These are phyloP conservation scores for Oscheius sp. DNA, from an alignment of 2,888 invertebrate genomes.

Conservation along the genomic window DNA sequence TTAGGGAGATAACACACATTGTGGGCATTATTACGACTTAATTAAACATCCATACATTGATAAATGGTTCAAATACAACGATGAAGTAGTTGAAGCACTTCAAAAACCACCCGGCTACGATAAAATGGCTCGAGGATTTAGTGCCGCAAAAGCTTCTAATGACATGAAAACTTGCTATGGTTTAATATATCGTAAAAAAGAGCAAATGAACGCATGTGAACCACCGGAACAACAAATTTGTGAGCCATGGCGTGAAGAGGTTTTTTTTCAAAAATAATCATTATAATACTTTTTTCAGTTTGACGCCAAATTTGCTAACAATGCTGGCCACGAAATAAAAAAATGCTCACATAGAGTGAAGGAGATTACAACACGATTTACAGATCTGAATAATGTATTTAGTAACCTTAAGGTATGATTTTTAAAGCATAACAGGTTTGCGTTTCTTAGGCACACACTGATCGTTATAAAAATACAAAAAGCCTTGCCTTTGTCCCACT, in stretches of 20 bases:
- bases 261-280: neutral
- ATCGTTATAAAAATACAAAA: slow-evolving; percentile 44
- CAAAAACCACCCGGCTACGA: slow-evolving; percentile 54
- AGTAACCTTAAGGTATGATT: slow-evolving; percentile 43
- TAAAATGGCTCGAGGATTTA: neutral
- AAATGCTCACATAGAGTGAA: slow-evolving; percentile 45
- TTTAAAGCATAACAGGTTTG: neutral
- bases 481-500: slow-evolving; percentile 64
- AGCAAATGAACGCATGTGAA: neutral
- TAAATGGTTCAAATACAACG: slow-evolving; percentile 81
- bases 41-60: slow-evolving; percentile 76
- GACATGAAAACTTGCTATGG: slow-evolving; percentile 42
- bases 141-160: slow-evolving; percentile 12
- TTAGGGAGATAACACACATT: slow-evolving; percentile 79
- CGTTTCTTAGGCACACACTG: slow-evolving; percentile 39
- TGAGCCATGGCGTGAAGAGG: slow-evolving; percentile 26
- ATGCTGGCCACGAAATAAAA: slow-evolving; percentile 48
- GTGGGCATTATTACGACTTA: slow-evolving; percentile 80
- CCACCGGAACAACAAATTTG: slow-evolving; percentile 43
- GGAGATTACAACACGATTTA: slow-evolving; percentile 47
- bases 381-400: slow-evolving; percentile 49
- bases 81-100: slow-evolving; percentile 72
- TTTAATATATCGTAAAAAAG: slow-evolving; percentile 42
- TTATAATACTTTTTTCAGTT: slow-evolving; percentile 27
- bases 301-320: slow-evolving; percentile 45